Evolutionary conservation across 2,888 invertebrate genomes (phyloP).

Genomic region (Temnothorax rugatulus): DNA sequence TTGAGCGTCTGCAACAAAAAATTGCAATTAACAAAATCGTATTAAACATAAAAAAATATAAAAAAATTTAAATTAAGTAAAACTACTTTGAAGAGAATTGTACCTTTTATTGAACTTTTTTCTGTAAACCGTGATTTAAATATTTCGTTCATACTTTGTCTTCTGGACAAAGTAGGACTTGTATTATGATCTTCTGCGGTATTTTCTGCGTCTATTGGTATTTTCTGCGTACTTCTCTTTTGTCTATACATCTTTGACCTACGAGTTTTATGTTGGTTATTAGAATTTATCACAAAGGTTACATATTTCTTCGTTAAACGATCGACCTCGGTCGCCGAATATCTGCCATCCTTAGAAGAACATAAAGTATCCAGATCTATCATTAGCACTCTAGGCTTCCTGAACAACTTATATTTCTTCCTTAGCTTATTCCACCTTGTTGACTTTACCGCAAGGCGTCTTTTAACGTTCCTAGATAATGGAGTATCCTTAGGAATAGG

Average conservation of each 20-base stretch:
- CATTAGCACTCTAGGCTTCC: constrained; percentile 60
- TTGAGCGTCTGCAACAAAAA: constrained; percentile 19
- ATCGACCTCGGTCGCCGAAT: constrained; percentile 68
- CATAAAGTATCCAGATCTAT: constrained; percentile 65
- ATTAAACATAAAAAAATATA: constrained; percentile 7
- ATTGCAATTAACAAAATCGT: constrained; percentile 7
- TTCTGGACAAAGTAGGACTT: background rate
- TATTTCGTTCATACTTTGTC: background rate
- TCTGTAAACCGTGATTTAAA: background rate
- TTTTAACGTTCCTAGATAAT: background rate
- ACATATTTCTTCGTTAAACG: constrained; percentile 59
- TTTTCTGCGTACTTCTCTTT: background rate
- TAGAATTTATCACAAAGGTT: constrained; percentile 59
- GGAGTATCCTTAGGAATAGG: background rate
- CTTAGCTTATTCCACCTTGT: background rate
- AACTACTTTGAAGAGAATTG: background rate
- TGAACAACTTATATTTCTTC: constrained; percentile 53
- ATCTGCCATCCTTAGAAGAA: constrained; percentile 31
- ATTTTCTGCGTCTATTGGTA: background rate
- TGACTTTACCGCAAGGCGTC: background rate
- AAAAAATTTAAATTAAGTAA: constrained; percentile 15
- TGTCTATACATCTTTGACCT: background rate
- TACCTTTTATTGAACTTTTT: constrained; percentile 24
- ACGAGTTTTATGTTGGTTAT: background rate
- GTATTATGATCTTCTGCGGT: background rate